Conservation (phyloP, 2,888 invertebrate genomes). For the Drosophila kuntzei region DNA sequence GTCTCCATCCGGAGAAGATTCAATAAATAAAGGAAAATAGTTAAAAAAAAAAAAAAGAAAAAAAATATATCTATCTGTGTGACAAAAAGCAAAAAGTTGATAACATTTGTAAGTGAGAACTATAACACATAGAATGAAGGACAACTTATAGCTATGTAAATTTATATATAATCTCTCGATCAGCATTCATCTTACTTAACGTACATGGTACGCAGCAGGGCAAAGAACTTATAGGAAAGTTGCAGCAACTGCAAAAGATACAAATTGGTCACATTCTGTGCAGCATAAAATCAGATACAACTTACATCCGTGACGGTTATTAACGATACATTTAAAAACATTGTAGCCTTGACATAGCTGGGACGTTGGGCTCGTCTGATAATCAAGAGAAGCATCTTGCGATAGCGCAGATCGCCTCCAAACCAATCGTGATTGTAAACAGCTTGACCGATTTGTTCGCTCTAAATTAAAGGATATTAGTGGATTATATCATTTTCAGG, state of each 20-base stretch:
- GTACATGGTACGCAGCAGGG: conserved; percentile 82
- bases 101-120: too few species aligned
- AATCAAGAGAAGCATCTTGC: conserved; percentile 76
- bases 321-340: conserved; percentile 75
- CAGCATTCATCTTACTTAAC: conserved; percentile 46
- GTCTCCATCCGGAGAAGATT: too few species aligned
- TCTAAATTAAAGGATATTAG: conserved; percentile 56
- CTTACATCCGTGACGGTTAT: conserved; percentile 79
- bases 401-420: conserved; percentile 66
- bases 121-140: background rate
- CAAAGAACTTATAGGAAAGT: conserved; percentile 83
- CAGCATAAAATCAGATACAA: background rate
- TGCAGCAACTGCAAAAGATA: conserved; percentile 75
- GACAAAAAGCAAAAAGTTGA: background rate
- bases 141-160: background rate
- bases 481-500: too few species aligned
- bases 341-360: conserved; percentile 73
- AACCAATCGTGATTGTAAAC: conserved; percentile 82
- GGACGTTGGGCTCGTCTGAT: conserved; percentile 78
- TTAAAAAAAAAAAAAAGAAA: too few species aligned
- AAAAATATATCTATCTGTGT: too few species aligned
- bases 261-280: background rate
- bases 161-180: background rate
- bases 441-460: conserved; percentile 72
- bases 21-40: too few species aligned